phyloP scores from a whole-genome alignment of 2,797 vertebrate species.

The Aselliscus stoliczkanus region DNA sequence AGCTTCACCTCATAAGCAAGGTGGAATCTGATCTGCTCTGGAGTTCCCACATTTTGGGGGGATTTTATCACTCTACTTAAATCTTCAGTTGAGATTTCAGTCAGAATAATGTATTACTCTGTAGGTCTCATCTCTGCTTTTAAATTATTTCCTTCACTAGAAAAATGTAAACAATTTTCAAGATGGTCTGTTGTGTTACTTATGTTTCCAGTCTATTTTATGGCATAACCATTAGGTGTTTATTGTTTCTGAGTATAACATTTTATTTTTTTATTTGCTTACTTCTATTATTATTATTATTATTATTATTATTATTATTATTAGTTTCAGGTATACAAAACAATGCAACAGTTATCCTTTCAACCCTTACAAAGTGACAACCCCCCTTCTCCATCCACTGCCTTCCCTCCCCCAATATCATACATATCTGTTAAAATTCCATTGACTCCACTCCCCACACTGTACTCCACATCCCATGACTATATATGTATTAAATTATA shows the following conservation, averaged over 20 bases:
- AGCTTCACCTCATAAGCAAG: background rate
- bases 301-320: too few relatives aligned
- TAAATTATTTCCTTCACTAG: background rate
- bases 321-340: too few relatives aligned
- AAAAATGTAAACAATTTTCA: background rate
- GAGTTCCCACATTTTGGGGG: background rate
- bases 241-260: background rate
- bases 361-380: too few relatives aligned
- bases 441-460: too few relatives aligned
- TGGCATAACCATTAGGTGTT: background rate
- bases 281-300: too few relatives aligned
- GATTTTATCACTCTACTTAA: background rate
- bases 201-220: background rate
- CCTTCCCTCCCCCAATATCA: too few relatives aligned
- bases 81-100: background rate
- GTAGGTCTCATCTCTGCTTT: background rate
- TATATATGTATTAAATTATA: too few relatives aligned
- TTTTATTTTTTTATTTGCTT: too few relatives aligned
- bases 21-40: background rate
- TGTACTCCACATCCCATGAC: too few relatives aligned
- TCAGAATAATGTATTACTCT: background rate
- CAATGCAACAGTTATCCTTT: too few relatives aligned
- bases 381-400: too few relatives aligned
- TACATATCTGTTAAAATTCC: too few relatives aligned
- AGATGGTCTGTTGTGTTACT: background rate